Evolutionary conservation across 2,888 invertebrate genomes (phyloP).

Genomic region (Diarsia mendica): DNA sequence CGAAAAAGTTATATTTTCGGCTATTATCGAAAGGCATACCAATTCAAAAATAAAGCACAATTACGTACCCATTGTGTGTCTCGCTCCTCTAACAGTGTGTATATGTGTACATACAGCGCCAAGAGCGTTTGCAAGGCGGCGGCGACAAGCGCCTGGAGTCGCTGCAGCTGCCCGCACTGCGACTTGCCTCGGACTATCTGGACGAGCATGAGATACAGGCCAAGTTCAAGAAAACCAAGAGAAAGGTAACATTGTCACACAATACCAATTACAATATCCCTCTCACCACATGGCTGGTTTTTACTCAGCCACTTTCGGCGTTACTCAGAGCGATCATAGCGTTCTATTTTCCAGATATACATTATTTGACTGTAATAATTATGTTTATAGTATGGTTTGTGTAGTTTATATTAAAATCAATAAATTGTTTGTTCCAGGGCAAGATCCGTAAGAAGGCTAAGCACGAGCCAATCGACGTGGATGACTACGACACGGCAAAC

Average conservation of each 20-base stretch:
- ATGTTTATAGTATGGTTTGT: not conserved
- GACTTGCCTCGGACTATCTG: constrained; percentile 96
- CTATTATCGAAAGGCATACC: no score
- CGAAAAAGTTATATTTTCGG: no score
- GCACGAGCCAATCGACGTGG: constrained; percentile 88
- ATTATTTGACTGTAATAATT: not conserved
- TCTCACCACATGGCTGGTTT: not conserved
- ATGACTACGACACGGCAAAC: constrained; percentile 82
- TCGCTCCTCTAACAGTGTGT: not conserved
- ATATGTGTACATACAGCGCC: constrained; percentile 71
- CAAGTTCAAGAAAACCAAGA: constrained; percentile 97
- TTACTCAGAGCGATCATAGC: not conserved
- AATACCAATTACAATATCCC: no score
- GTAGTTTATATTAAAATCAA: not conserved
- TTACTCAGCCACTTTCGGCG: not conserved
- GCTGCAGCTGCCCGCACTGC: constrained; percentile 92
- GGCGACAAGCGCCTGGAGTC: constrained; percentile 93
- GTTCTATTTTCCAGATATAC: not conserved
- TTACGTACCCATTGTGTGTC: not conserved
- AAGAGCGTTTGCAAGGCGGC: constrained; percentile 77
- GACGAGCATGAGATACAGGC: constrained; percentile 95
- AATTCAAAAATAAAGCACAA: no score
- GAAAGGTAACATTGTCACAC: constrained; percentile 90
- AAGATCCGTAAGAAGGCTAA: constrained; percentile 86
- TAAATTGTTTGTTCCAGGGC: constrained; percentile 74